These are phyloP conservation scores for Sisyra terminalis DNA, from an alignment of 2,888 invertebrate genomes.

Conservation along the genomic window DNA sequence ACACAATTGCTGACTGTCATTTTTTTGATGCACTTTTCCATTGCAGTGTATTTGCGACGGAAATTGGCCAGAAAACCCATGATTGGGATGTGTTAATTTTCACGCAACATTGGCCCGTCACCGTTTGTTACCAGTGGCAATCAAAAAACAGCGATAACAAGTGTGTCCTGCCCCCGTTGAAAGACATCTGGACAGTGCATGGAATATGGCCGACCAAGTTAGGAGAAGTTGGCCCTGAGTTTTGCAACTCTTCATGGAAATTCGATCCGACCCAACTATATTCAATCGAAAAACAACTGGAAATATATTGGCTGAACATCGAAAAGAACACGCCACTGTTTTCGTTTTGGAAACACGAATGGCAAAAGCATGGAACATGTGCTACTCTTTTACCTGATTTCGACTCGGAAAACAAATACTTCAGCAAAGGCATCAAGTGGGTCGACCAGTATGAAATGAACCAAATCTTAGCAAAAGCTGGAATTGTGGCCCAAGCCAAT, in stretches of 20 bases:
- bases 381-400: slow-evolving; percentile 39
- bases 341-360: slow-evolving; percentile 64
- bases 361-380: slow-evolving; percentile 73
- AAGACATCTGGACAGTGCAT: slow-evolving; percentile 59
- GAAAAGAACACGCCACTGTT: slow-evolving; percentile 35
- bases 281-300: slow-evolving; percentile 27
- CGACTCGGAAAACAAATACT: slow-evolving; percentile 49
- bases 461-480: slow-evolving; percentile 33
- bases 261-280: slow-evolving; percentile 44
- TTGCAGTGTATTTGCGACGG: slow-evolving; percentile 1
- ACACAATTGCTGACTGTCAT: background rate
- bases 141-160: slow-evolving; percentile 37
- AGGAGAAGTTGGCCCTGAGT: slow-evolving; percentile 47
- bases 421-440: slow-evolving; percentile 43
- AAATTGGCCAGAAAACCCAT: slow-evolving; percentile 14
- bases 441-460: slow-evolving; percentile 42
- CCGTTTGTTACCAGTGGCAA: slow-evolving; percentile 55
- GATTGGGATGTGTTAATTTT: slow-evolving; percentile 64
- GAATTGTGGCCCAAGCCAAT: slow-evolving; percentile 36
- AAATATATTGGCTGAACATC: slow-evolving; percentile 55
- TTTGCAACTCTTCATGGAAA: slow-evolving; percentile 49
- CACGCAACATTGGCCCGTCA: slow-evolving; percentile 66
- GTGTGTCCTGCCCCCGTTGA: slow-evolving; percentile 43
- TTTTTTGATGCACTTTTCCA: too few relatives aligned
- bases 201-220: slow-evolving; percentile 69